Percentiles rank a stretch among this genome's conserved stretches.
Conservation (phyloP, 2,113 vertebrate genomes). For the Corythaixoides concolor region DNA sequence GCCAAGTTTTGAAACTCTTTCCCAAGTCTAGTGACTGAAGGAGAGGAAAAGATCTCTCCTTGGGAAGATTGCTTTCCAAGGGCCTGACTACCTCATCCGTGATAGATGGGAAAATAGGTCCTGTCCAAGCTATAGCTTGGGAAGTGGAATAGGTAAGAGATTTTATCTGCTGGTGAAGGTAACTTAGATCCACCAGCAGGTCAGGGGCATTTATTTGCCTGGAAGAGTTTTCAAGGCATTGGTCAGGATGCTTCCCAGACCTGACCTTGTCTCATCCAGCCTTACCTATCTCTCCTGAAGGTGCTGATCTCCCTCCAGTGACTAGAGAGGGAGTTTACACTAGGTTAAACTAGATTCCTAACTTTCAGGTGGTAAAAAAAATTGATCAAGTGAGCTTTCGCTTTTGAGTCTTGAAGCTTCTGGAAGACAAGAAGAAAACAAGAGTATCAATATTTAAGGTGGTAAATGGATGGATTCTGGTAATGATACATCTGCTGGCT, state of each 20-base stretch:
- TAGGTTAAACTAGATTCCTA: not conserved
- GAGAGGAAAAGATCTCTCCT: not conserved
- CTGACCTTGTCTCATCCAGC: not conserved
- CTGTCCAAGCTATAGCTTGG: rapidly evolving
- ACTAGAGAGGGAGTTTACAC: not conserved
- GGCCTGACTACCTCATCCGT: not conserved
- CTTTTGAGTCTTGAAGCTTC: not conserved
- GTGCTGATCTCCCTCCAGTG: not conserved
- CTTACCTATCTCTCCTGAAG: not conserved
- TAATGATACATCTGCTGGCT: not conserved
- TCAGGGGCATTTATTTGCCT: not conserved
- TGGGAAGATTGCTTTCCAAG: not conserved
- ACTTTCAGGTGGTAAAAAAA: not conserved
- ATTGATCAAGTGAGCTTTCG: not conserved
- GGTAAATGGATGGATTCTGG: not conserved
- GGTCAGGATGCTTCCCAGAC: not conserved
- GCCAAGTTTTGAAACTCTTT: not conserved
- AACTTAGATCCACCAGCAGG: not conserved
- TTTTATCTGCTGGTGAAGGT: not conserved
- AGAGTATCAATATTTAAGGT: not conserved
- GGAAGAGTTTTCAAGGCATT: too few species aligned
- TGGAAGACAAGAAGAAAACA: not conserved
- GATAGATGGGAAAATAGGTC: not conserved
- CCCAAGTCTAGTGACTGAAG: not conserved
- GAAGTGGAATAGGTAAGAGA: not conserved